Percentiles rank a stretch among this genome's conserved stretches.
phyloP scores from a whole-genome alignment of 1,140 invertebrate genomes.

The Sesamia nonagrioides region DNA sequence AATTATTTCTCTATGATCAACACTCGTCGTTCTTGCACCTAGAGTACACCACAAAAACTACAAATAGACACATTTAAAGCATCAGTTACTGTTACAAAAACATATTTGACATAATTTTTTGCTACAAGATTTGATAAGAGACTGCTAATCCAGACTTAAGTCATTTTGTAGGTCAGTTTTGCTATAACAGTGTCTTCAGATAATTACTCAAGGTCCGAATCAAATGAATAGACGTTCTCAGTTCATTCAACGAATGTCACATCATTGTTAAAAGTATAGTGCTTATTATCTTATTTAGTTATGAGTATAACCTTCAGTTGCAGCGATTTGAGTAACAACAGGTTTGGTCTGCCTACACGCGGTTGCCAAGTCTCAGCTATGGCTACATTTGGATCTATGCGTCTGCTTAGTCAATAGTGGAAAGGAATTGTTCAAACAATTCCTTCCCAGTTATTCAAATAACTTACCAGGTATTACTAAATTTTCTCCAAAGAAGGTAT shows the following conservation, averaged over 20 bases:
- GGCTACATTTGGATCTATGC: background rate
- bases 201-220: conserved; percentile 28
- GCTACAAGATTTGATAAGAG: background rate
- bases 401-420: too few species aligned
- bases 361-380: background rate
- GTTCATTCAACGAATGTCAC: conserved; percentile 19
- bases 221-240: conserved; percentile 14
- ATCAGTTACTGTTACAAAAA: background rate
- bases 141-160: background rate
- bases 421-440: too few species aligned
- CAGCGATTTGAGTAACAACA: conserved; percentile 10
- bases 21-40: background rate
- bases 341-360: conserved; percentile 29
- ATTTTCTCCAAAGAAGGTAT: too few species aligned
- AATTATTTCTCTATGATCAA: too few species aligned
- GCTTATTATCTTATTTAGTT: background rate
- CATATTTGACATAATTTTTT: conserved; percentile 41
- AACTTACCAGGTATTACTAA: too few species aligned
- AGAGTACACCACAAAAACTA: background rate
- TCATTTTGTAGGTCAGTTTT: conserved; percentile 20
- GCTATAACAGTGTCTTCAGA: conserved; percentile 20
- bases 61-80: background rate
- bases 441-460: too few species aligned
- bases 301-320: conserved; percentile 23
- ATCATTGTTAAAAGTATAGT: conserved; percentile 37